Evolutionary conservation across 2,113 vertebrate species (phyloP), one percentile per base, ranked within the genome.

Genomic region (Brachyistius frenatus): DNA sequence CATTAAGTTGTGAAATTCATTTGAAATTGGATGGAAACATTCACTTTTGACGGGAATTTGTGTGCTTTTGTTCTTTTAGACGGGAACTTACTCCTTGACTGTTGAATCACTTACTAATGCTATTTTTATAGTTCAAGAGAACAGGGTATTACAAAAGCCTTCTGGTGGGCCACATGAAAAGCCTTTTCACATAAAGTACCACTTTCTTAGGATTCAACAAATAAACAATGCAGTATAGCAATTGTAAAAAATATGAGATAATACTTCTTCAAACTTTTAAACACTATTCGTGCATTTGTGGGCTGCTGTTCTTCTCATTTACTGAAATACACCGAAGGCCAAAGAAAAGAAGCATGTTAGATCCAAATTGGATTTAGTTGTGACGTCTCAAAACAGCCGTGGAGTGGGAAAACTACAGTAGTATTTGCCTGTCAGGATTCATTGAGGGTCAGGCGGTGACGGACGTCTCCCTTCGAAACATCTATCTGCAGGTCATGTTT

Each of bases 391-490:
- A 46, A 9, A 46, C 32, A 30, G 5, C 47, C 71, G 72, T 4
- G 44, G 64, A 73, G 80, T 52, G 60, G 35, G 54, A 10, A 53
- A 53, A 67, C 11, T 41, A 66, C 54, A 70, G 36, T 58, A 61
- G 63, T 67, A 61, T 81, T 58, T 64, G 61, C 68, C 44, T 80
- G 81, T 89, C 78, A 68, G 37, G 50, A 31, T 50, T 44, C 5
- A 41, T 81, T 81, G 64, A 66, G 49, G 35, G 41, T 66, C 69
- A 54, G 5, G 46, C 64, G 49, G 52, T 70, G 68, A 80, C 66
- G 54, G 73, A 81, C 30, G 8, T 65, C 63, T 68, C 35, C 30
- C 68, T 66, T 69, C 81, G 67, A 78, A 85, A 76, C 23, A 72
- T 69, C 54, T 69, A 30, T 68, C 68, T 77, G 15, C 60, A 73